Evolutionary conservation across 2,113 vertebrate species (phyloP), one percentile per base, ranked within the genome.

Genomic region (Pogonocichla stellata): DNA sequence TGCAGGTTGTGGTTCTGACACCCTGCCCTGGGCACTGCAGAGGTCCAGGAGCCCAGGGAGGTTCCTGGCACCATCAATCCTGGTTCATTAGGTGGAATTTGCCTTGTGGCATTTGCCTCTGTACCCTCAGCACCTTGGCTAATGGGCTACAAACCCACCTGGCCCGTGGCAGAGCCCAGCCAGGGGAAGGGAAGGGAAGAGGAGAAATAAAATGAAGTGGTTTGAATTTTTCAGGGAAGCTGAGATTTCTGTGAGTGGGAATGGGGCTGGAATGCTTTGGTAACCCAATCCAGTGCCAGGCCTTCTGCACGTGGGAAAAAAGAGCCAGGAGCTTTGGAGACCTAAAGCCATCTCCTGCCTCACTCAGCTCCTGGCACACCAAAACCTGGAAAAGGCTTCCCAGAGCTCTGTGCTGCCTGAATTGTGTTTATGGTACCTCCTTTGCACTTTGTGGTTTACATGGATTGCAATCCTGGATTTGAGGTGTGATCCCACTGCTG

Each of bases 221-320:
- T 17, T 94, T 82, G 57, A 43, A 57, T 91, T 96, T 91, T 82
- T 71, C 62, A 87, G 78, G 73, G 86, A 85, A 90, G 61, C 90
- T 90, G 85, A 85, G 53, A 16, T 75, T 95, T 60, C 92, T 73
- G 69, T 8, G 71, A 93, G 85, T 84, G 85, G 78, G 78, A 92
- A 90, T 2, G 4, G 87, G 77, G 56, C 90, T 95, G 95, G 94
- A 91, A 96, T 83, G 73, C 92, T 92, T 83, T 33, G 91, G 96
- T 89, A 95, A 95, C 20, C 69, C 77, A 94, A 83, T 83, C 9
- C 34, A 7, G 94, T 92, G 90, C 92, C 95, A 95, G 90, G 80
- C 54, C 54, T 80, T 36, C 75, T 75, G 86, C 91, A 92, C 3
- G 1, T 73, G 90, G 66, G 42, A 79, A 74, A 45, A 91, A 93